These are phyloP conservation scores for Hylia prasina DNA, from an alignment of 2,113 vertebrate genomes.

Conservation along the genomic window DNA sequence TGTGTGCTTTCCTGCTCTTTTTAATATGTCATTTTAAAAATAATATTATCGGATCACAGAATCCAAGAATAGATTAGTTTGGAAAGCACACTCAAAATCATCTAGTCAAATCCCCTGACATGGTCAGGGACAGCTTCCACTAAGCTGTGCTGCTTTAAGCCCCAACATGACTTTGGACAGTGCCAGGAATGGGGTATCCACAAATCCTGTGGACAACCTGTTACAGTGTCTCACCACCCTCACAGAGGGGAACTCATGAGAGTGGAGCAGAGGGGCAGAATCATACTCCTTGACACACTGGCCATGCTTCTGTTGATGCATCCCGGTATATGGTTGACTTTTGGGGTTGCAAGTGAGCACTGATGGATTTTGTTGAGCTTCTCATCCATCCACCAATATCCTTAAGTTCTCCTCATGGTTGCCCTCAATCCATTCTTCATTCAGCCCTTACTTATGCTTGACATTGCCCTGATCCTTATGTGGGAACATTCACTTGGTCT, in stretches of 20 bases:
- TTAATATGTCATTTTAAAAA: background rate
- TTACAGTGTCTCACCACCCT: background rate
- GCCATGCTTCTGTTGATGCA: background rate
- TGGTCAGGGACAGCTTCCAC: background rate
- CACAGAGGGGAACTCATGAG: background rate
- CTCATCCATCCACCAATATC: accelerated
- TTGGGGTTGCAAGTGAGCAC: background rate
- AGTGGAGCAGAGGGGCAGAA: background rate
- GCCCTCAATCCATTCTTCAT: background rate
- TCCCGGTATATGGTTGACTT: background rate
- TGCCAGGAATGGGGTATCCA: no score
- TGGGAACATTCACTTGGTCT: background rate
- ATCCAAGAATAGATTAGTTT: background rate
- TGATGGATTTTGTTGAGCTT: background rate
- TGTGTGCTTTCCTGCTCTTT: background rate
- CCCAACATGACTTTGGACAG: background rate
- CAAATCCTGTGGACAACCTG: background rate
- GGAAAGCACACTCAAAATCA: background rate
- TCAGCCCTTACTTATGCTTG: background rate
- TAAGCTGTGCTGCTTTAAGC: background rate
- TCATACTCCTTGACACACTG: background rate
- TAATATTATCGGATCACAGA: background rate
- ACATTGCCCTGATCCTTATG: background rate
- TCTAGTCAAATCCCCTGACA: background rate
- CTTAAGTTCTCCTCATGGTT: background rate